Evolutionary conservation across 2,797 vertebrate genomes (phyloP).

Genomic region (Anabas testudineus): DNA sequence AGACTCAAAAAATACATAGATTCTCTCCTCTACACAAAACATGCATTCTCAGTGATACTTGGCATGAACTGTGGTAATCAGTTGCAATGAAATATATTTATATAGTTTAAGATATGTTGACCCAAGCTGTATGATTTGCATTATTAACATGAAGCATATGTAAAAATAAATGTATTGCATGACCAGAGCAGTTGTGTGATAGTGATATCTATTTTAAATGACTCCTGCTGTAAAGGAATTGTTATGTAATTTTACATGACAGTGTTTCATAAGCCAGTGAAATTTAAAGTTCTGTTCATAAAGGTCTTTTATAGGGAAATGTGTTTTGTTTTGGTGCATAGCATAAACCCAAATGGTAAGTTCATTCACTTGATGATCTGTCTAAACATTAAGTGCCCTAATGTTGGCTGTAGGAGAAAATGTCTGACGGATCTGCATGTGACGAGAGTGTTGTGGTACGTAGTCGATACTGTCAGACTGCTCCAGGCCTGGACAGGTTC

Average conservation of each 20-base stretch:
- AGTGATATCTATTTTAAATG: no score
- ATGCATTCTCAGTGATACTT: neutral
- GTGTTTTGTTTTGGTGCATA: neutral
- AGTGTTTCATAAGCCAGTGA: no score
- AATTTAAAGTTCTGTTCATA: no score
- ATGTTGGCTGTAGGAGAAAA: neutral
- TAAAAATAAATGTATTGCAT: neutral
- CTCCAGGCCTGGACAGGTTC: constrained; percentile 53
- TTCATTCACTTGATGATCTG: neutral
- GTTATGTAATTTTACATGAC: no score
- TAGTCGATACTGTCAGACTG: constrained; percentile 28
- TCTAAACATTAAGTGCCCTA: no score
- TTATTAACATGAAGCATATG: neutral
- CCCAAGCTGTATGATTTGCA: neutral
- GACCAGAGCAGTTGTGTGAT: no score
- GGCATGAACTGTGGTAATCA: neutral
- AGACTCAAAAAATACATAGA: neutral
- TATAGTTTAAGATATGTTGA: neutral
- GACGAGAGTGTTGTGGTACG: neutral
- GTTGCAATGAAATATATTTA: neutral
- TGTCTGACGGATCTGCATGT: neutral
- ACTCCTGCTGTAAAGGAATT: neutral
- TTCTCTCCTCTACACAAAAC: neutral
- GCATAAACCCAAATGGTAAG: neutral
- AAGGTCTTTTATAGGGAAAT: neutral